Evolutionary conservation across 2,888 invertebrate genomes (phyloP).

Genomic region (Sesia apiformis): DNA sequence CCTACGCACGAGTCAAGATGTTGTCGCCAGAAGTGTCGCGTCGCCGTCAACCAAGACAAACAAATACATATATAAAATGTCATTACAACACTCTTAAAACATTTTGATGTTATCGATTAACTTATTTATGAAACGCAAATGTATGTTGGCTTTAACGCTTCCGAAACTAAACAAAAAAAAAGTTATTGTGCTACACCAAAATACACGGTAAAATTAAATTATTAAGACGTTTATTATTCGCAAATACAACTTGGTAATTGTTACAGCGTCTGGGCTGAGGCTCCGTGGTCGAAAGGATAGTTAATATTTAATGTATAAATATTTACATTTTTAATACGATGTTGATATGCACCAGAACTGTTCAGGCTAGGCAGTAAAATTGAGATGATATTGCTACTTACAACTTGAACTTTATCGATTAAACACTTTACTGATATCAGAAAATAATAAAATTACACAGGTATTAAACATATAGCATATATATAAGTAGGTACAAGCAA

Average conservation of each 20-base stretch:
- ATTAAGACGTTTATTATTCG: not conserved
- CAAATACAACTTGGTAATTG: not conserved
- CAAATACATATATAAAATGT: not conserved
- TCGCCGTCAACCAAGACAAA: not conserved
- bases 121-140: no score
- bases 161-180: no score
- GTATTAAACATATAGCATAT: no score
- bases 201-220: not conserved
- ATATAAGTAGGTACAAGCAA: no score
- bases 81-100: not conserved
- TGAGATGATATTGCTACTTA: not conserved
- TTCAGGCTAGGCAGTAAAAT: not conserved
- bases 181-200: not conserved
- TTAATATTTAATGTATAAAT: not conserved
- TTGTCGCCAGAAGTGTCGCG: constrained; percentile 6
- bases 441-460: no score
- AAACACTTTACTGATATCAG: no score
- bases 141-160: no score
- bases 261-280: not conserved
- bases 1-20: constrained; percentile 7
- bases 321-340: not conserved
- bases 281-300: not conserved
- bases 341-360: not conserved
- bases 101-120: no score
- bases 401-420: not conserved